Evolutionary conservation across 2,888 invertebrate genomes (phyloP).

Genomic region (Himalopsyche anomala): DNA sequence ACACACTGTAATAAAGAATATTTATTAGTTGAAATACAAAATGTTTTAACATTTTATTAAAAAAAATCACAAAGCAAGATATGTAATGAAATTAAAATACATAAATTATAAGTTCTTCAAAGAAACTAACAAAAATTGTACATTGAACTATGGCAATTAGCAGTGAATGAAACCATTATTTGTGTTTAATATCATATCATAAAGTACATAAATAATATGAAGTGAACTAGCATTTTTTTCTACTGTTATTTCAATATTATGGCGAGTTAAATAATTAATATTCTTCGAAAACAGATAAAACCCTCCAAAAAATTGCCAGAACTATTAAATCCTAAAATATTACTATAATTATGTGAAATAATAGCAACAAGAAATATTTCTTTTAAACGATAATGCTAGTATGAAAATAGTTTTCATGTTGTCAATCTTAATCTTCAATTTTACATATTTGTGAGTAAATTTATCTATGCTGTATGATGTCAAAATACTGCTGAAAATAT

Average conservation of each 20-base stretch:
- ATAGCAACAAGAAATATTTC: neutral
- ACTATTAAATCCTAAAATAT: neutral
- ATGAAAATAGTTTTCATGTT: conserved; percentile 4
- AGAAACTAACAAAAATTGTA: neutral
- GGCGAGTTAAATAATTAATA: neutral
- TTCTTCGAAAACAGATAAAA: neutral
- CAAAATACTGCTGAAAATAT: conserved; percentile 23
- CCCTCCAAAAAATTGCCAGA: neutral
- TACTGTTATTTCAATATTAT: neutral
- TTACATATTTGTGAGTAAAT: conserved; percentile 26
- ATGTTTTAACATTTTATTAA: neutral
- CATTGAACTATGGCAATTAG: conserved; percentile 14
- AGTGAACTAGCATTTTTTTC: neutral
- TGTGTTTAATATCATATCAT: too few relatives aligned
- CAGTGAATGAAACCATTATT: neutral
- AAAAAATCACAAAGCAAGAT: conserved; percentile 12
- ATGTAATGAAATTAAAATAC: neutral
- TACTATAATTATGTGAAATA: neutral
- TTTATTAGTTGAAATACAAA: conserved; percentile 23
- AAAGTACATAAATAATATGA: too few relatives aligned
- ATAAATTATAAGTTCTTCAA: neutral
- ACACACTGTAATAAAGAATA: conserved; percentile 22
- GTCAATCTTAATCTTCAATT: neutral
- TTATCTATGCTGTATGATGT: neutral
- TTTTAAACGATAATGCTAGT: neutral